phyloP scores from a whole-genome alignment of 2,888 invertebrate genomes.

The Prosopocoilus inquinatus region DNA sequence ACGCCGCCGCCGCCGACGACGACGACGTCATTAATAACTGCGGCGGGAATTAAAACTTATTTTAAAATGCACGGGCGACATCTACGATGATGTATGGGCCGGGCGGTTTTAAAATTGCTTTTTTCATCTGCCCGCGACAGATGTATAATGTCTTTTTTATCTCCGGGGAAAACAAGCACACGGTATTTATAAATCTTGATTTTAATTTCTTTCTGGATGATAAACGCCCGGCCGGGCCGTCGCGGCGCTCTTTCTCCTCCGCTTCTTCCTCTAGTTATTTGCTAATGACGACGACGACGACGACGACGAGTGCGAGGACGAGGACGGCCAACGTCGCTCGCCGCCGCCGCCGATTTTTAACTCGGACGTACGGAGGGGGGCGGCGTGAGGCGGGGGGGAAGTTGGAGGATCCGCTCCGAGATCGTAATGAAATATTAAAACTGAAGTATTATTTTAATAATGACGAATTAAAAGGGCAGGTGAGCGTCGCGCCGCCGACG shows the following conservation, averaged over 20 bases:
- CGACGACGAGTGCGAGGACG: too few species aligned
- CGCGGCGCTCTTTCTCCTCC: background rate
- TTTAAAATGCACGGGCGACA: slow-evolving; percentile 4
- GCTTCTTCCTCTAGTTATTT: background rate
- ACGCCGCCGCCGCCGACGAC: too few species aligned
- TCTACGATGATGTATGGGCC: slow-evolving; percentile 37
- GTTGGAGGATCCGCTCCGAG: background rate
- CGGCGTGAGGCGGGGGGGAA: slow-evolving; percentile 5
- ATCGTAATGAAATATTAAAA: slow-evolving; percentile 52
- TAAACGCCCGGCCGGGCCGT: background rate
- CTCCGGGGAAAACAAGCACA: slow-evolving; percentile 35
- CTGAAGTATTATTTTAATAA: slow-evolving; percentile 53
- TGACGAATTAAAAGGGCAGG: slow-evolving; percentile 52
- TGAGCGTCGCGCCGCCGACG: slow-evolving; percentile 36
- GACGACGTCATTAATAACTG: background rate
- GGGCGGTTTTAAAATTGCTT: slow-evolving; percentile 43
- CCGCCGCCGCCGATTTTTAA: slow-evolving; percentile 2
- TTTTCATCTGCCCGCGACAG: slow-evolving; percentile 41
- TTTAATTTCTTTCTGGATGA: slow-evolving; percentile 7
- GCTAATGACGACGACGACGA: too few species aligned
- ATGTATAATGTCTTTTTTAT: slow-evolving; percentile 49
- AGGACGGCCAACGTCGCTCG: too few species aligned
- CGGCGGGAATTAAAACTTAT: slow-evolving; percentile 3
- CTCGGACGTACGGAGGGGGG: slow-evolving; percentile 7
- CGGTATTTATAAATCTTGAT: slow-evolving; percentile 6